Conservation (phyloP, 2,113 vertebrate species). For the Hippoglossus stenolepis region DNA sequence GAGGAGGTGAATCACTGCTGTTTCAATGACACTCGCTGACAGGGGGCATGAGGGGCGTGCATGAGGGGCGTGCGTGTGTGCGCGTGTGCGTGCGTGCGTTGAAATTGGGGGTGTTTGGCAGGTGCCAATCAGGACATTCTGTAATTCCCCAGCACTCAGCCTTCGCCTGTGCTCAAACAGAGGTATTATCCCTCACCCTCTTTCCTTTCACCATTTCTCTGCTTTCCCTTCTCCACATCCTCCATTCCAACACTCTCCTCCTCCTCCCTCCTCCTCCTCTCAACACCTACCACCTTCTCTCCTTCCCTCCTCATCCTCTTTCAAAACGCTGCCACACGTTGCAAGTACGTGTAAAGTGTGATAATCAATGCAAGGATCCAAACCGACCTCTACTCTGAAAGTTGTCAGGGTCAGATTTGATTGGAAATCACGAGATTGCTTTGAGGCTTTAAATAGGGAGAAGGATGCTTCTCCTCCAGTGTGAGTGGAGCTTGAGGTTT, state of each 20-base stretch:
- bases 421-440: neutral
- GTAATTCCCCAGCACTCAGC: constrained; percentile 62
- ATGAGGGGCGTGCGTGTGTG: too few species aligned
- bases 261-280: neutral
- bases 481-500: constrained; percentile 9
- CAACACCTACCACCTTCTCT: neutral
- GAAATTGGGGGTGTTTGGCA: constrained; percentile 33
- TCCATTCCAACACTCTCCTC: constrained; percentile 21
- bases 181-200: neutral
- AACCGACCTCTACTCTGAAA: neutral
- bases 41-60: constrained; percentile 9
- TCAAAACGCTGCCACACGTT: neutral
- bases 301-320: neutral
- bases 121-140: constrained; percentile 65
- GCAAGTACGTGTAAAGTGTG: neutral
- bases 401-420: neutral
- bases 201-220: neutral
- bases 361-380: neutral
- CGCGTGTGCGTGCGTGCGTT: neutral
- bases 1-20: constrained; percentile 38
- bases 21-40: constrained; percentile 49
- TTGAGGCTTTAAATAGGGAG: constrained; percentile 14
- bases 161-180: constrained; percentile 22
- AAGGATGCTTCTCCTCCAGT: constrained; percentile 3
- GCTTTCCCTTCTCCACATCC: constrained; percentile 35